phyloP scores from a whole-genome alignment of 2,888 invertebrate species.

The Thecocarcelia acutangulata region DNA sequence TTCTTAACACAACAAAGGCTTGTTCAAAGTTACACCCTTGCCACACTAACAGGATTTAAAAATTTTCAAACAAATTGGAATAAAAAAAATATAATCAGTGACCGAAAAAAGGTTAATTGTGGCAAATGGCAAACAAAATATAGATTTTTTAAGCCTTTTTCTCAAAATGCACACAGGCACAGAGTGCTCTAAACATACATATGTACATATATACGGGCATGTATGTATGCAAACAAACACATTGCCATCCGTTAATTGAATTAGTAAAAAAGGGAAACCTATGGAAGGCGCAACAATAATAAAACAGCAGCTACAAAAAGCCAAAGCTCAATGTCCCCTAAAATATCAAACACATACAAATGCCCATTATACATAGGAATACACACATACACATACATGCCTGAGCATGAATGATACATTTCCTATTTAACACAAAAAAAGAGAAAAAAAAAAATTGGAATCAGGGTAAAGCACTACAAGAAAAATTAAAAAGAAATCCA shows the following conservation, averaged over 20 bases:
- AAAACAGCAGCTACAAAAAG: constrained; percentile 50
- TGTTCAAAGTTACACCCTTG: constrained; percentile 35
- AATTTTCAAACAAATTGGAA: constrained; percentile 43
- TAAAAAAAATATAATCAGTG: constrained; percentile 1
- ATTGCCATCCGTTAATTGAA: constrained; percentile 63
- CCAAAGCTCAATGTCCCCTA: constrained; percentile 75
- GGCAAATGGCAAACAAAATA: constrained; percentile 30
- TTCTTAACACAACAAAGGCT: neutral
- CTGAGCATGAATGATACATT: constrained; percentile 54
- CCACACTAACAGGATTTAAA: constrained; percentile 66
- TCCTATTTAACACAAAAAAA: constrained; percentile 60
- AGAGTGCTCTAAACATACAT: neutral
- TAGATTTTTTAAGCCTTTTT: constrained; percentile 65
- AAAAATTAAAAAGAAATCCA: constrained; percentile 34
- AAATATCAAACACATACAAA: constrained; percentile 50
- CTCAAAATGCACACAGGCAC: neutral
- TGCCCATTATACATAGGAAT: neutral
- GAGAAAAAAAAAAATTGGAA: constrained; percentile 47
- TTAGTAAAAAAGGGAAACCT: constrained; percentile 65
- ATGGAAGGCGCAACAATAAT: constrained; percentile 52
- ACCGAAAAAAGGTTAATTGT: constrained; percentile 51
- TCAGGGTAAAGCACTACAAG: constrained; percentile 68
- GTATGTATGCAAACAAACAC: neutral
- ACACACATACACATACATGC: constrained; percentile 18
- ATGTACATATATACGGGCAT: neutral